Base-by-base conservation (phyloP, 92 coral and sea anemone species). In the Metridium senile region DNA sequence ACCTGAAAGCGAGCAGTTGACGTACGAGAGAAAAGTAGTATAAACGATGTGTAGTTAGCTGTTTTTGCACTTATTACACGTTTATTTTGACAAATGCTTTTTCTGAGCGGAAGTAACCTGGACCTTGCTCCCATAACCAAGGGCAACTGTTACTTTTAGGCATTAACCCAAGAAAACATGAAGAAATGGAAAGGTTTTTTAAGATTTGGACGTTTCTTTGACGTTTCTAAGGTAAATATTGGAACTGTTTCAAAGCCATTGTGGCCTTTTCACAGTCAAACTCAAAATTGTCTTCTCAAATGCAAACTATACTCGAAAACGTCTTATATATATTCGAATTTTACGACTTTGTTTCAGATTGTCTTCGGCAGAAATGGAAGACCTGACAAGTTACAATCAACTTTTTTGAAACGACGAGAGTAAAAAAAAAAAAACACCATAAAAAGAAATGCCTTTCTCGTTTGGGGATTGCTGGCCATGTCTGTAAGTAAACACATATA, bases 401-500 rank as follows among this genome's bases (percentile, higher is more conserved):
- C 4, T 59, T 18, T 9, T 23, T 59, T 22, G 3, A 27, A 47
- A 20, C 47, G 32, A 27, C 32, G 39, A 47, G 9, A 9, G 10
- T 29, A 21, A 10, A 39, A 6, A 45, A 39, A 11, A n/a, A 21
- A 47, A 11, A 11, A 13, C 75, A 11, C 35, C 47, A 33, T 46
- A 23, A 57, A 2, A 27, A 58, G 68, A 32, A 56, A 73, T 73
- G 78, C 78, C 78, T 17, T 63, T 63, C n/a, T 4, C n/a, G 28
- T 74, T 80, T 26, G 77, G 81, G 18, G 89, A 85, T 35, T 85
- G 89, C 39, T 85, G 82, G 73, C 89, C 89, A 19, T 85, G 89
- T 62, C 82, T 85, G 89, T 85, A 80, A 85, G 89, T 85, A 85
- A 0, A 56, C 0, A 26, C 11, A 2, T 9, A 51, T 22, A 26